Evolutionary conservation across 2,888 invertebrate species (phyloP).

Genomic region (Stenodema calcarata): DNA sequence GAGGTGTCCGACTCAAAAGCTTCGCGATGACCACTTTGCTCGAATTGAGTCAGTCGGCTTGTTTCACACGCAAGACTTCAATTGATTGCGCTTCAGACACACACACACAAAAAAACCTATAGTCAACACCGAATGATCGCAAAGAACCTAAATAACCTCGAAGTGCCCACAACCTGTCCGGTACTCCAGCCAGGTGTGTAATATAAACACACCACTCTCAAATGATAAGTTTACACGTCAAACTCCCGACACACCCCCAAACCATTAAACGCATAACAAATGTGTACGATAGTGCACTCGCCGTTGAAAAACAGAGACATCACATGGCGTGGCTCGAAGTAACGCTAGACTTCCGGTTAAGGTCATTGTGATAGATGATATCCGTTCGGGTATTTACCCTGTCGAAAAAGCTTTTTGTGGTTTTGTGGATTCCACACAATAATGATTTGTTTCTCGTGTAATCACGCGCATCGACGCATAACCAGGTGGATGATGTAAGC

Average conservation of each 20-base stretch:
- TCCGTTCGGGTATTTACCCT: background rate
- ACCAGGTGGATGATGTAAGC: background rate
- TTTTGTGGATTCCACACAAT: background rate
- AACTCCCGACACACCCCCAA: background rate
- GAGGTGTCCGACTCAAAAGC: too few relatives aligned
- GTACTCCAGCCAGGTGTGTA: background rate
- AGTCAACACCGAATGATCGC: background rate
- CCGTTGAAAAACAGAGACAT: background rate
- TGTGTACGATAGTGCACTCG: background rate
- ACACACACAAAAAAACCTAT: background rate
- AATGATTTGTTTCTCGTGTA: background rate
- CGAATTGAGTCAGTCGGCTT: too few relatives aligned
- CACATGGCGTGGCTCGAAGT: background rate
- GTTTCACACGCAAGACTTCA: too few relatives aligned
- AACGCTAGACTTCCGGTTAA: background rate
- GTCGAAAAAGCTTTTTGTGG: background rate
- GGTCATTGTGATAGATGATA: background rate
- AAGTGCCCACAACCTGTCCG: background rate
- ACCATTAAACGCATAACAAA: background rate
- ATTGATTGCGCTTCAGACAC: too few relatives aligned
- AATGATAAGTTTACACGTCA: background rate
- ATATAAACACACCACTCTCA: background rate
- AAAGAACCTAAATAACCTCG: background rate
- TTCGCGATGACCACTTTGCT: too few relatives aligned
- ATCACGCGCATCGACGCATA: background rate